Conservation (phyloP, 2,113 vertebrate species). For the Brachionichthys hirsutus region DNA sequence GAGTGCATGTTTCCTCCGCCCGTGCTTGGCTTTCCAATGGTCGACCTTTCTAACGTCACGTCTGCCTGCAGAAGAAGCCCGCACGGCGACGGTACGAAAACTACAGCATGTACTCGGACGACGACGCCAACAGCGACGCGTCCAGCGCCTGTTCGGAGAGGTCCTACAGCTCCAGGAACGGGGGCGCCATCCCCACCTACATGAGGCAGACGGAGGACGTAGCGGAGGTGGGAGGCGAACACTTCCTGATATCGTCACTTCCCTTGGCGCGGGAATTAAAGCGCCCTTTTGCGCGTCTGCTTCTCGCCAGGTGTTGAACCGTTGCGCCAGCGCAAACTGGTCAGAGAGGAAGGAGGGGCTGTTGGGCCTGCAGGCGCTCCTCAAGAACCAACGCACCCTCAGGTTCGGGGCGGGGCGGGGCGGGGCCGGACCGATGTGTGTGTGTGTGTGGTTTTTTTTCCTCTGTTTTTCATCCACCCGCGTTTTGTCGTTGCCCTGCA, state of each 20-base stretch:
- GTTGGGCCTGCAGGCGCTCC: constrained; percentile 88
- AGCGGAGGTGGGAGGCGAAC: constrained; percentile 77
- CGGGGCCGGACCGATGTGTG: not conserved
- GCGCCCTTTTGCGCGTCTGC: constrained; percentile 1
- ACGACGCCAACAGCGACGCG: constrained; percentile 95
- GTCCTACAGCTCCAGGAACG: constrained; percentile 94
- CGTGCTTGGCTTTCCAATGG: not conserved
- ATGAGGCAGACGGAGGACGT: constrained; percentile 97
- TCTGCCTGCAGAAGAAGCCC: constrained; percentile 85
- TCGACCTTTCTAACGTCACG: constrained; percentile 1
- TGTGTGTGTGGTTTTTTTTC: not conserved
- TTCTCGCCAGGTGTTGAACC: constrained; percentile 83
- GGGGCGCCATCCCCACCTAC: constrained; percentile 90
- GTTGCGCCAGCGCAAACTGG: constrained; percentile 96
- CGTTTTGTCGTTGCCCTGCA: constrained; percentile 59
- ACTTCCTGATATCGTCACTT: no score
- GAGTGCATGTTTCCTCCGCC: constrained; percentile 10
- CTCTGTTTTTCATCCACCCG: constrained; percentile 1
- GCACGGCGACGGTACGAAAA: constrained; percentile 90
- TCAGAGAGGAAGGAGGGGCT: constrained; percentile 96
- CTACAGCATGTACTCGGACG: constrained; percentile 93
- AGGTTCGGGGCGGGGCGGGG: no score
- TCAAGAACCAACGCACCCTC: constrained; percentile 93
- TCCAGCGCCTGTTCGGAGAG: constrained; percentile 95
- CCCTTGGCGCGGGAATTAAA: not conserved